A percentile compares a stretch with the other conserved stretches of the same genome.
phyloP scores from a whole-genome alignment of 2,797 vertebrate species.

The Ctenopoma kingsleyae region DNA sequence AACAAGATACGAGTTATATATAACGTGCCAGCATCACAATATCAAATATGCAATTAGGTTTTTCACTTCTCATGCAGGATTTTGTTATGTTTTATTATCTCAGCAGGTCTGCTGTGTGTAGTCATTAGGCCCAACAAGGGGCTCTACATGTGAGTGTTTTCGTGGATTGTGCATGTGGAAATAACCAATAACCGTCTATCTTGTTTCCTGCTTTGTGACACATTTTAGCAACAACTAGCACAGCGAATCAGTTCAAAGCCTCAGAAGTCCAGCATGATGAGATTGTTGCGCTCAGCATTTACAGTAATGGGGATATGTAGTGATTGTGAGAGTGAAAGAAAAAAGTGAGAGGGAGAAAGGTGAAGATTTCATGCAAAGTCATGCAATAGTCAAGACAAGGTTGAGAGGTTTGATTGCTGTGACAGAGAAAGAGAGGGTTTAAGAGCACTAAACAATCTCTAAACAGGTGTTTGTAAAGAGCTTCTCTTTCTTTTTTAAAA shows the following conservation, averaged over 20 bases:
- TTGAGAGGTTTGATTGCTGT: not conserved
- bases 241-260: slow-evolving; percentile 12
- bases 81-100: not conserved
- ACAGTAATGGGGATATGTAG: not conserved
- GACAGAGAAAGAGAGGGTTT: slow-evolving; percentile 63
- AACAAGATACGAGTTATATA: slow-evolving; percentile 48
- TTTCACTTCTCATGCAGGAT: not conserved
- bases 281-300: not conserved
- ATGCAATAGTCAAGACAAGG: not conserved
- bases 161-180: not conserved
- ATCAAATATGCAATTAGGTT: not conserved
- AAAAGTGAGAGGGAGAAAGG: not conserved
- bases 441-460: slow-evolving; percentile 9
- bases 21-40: slow-evolving; percentile 13
- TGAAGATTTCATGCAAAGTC: not conserved
- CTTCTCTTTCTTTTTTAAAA: slow-evolving; percentile 17
- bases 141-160: not conserved
- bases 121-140: too few relatives aligned
- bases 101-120: not conserved
- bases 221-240: slow-evolving; percentile 1
- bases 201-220: not conserved
- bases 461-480: slow-evolving; percentile 16
- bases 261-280: not conserved
- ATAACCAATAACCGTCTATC: not conserved
- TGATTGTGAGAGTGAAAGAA: not conserved